Evolutionary conservation across 2,888 invertebrate species (phyloP).

Genomic region (Ichneumoninae sp.): DNA sequence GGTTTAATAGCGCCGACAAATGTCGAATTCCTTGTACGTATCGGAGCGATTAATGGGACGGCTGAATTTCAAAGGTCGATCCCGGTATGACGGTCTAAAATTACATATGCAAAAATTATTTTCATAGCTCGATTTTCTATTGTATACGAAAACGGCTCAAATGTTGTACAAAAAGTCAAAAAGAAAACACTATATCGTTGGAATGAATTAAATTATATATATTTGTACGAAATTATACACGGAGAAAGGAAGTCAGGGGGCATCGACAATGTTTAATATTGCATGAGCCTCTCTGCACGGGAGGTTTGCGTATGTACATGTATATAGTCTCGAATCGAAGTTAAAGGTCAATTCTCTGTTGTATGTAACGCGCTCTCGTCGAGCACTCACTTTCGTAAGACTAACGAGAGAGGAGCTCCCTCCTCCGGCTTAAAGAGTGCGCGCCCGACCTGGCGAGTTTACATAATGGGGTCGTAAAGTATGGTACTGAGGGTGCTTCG

Average conservation of each 20-base stretch:
- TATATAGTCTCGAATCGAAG: conserved; percentile 55
- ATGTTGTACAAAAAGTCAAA: conserved; percentile 36
- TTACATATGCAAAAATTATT: neutral
- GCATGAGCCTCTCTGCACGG: neutral
- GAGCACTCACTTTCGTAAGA: conserved; percentile 43
- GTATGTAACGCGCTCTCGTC: conserved; percentile 41
- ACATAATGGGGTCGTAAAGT: conserved; percentile 72
- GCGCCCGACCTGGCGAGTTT: conserved; percentile 64
- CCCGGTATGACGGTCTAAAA: conserved; percentile 28
- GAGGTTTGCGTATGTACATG: neutral
- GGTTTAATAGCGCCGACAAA: conserved; percentile 19
- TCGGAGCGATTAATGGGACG: conserved; percentile 12
- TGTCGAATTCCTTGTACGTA: conserved; percentile 39
- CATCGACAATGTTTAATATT: neutral
- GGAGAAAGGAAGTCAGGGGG: conserved; percentile 11
- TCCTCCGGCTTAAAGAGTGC: conserved; percentile 42
- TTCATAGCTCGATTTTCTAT: conserved; percentile 49
- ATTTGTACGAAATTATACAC: conserved; percentile 51
- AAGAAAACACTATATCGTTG: conserved; percentile 34
- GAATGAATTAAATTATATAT: conserved; percentile 49
- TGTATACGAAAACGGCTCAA: conserved; percentile 42
- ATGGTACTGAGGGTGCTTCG: conserved; percentile 59
- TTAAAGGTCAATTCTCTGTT: conserved; percentile 62
- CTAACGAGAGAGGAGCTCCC: conserved; percentile 35
- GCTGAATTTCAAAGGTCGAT: conserved; percentile 48